Conservation (phyloP, 2,113 vertebrate species). For the Clinocottus analis region DNA sequence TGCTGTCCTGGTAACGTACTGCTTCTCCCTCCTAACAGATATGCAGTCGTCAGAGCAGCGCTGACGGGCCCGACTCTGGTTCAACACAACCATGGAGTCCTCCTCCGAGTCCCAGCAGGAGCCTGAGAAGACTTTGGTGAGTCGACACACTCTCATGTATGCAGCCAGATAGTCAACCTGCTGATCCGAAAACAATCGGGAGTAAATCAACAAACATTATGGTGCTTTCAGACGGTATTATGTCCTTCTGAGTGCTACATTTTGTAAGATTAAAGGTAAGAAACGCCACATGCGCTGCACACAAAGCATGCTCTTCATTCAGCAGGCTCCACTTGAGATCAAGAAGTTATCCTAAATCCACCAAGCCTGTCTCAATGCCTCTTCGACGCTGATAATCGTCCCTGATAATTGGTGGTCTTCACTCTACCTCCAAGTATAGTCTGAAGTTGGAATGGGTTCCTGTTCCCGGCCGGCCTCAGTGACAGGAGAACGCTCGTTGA, state of each 20-base stretch:
- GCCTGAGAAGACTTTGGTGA: constrained; percentile 80
- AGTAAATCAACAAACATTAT: not conserved
- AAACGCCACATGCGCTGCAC: not conserved
- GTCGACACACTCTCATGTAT: constrained; percentile 11
- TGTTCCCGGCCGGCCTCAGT: constrained; percentile 23
- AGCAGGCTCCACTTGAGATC: not conserved
- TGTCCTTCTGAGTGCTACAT: not conserved
- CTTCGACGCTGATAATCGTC: not conserved
- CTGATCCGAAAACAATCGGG: not conserved
- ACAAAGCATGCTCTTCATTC: not conserved
- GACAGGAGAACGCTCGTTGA: constrained; percentile 1
- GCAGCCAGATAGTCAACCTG: not conserved
- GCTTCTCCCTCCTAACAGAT: constrained; percentile 50
- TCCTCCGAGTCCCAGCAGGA: constrained; percentile 80
- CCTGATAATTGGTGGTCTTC: constrained; percentile 18
- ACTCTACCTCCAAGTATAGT: constrained; percentile 1
- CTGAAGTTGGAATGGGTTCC: not conserved
- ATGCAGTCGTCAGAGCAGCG: constrained; percentile 67
- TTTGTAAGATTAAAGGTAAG: not conserved
- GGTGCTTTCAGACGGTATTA: not conserved
- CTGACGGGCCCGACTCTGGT: constrained; percentile 60
- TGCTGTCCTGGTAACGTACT: constrained; percentile 17
- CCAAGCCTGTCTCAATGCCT: not conserved
- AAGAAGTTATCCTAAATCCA: not conserved
- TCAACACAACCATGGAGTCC: constrained; percentile 75